Base-by-base conservation (phyloP, 2,113 vertebrate species). In the Fregetta grallaria region DNA sequence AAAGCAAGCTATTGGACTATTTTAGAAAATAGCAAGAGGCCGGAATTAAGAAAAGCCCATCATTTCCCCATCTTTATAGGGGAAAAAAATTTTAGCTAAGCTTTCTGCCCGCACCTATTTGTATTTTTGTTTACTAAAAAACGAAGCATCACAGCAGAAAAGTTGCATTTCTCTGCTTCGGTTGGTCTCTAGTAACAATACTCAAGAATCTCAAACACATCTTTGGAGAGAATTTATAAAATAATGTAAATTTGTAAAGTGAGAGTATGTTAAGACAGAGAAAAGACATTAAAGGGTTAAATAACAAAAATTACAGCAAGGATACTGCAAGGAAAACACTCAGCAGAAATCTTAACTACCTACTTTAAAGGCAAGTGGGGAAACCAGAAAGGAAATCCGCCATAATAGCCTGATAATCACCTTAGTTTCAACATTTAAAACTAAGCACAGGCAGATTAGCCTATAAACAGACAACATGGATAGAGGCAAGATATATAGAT, bases 351-450 rank as follows among this genome's bases (percentile, higher is more conserved):
- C 62, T 30, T 27, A 77, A n/a, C 29, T 80, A 74, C n/a, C 59
- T 78, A 49, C 45, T 70, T 58, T 17, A 85, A 72, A 89, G n/a
- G 22, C 42, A 94, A 78, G 25, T 22, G 17, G 66, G 52, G 47
- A 83, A 95, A 94, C 34, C 55, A 86, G 86, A 87, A 88, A 90
- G 77, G 80, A 95, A 91, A 91, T 95, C 93, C 18, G 1, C 63
- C 38, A 26, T 91, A 95, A 97, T 36, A 97, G 66, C 87, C 85
- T 3, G 71, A 72, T 96, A 97, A 97, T 92, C 97, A 94, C 71
- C 92, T 97, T 96, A 95, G 81, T 91, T 95, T 90, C 87, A 96
- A 84, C 44, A 65, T 87, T 91, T 91, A 85, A 94, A 95, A 89
- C 84, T 87, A 95, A 96, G 89, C 70, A 74, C 67, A 50, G n/a